phyloP scores from a whole-genome alignment of 2,797 vertebrate species.

The Girardinus metallicus region DNA sequence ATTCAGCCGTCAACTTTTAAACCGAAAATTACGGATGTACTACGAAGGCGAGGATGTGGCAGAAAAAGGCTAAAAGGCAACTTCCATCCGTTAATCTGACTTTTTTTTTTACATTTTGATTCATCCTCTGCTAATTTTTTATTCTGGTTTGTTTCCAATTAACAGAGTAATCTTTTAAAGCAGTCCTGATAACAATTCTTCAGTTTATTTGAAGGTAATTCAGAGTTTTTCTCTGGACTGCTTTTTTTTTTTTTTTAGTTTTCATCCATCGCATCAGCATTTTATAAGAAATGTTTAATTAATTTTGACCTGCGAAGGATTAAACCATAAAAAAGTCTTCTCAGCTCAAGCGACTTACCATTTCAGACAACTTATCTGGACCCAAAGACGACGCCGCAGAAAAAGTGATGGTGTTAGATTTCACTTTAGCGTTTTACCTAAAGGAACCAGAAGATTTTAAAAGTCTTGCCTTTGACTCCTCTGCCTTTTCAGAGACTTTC shows the following conservation, averaged over 20 bases:
- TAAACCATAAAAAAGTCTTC: not conserved
- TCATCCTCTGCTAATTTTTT: not conserved
- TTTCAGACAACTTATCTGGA: not conserved
- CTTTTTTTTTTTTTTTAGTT: not conserved
- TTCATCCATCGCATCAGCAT: not conserved
- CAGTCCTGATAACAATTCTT: not conserved
- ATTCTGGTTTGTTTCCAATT: not conserved
- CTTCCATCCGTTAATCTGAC: no score
- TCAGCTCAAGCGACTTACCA: not conserved
- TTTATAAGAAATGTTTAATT: not conserved
- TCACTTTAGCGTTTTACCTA: no score
- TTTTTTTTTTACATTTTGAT: not conserved
- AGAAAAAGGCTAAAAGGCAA: no score
- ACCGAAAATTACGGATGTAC: no score
- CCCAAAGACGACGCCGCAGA: no score
- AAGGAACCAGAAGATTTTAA: not conserved
- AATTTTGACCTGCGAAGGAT: not conserved
- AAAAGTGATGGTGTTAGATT: no score
- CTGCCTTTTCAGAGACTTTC: conserved; percentile 10
- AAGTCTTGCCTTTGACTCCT: conserved; percentile 44
- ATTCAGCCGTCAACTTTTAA: no score
- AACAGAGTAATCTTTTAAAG: not conserved
- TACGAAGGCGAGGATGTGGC: no score
- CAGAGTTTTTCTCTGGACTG: not conserved
- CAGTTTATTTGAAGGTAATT: not conserved